These are phyloP conservation scores for Xylophagus ater DNA, from an alignment of 2,888 invertebrate genomes.

Conservation along the genomic window DNA sequence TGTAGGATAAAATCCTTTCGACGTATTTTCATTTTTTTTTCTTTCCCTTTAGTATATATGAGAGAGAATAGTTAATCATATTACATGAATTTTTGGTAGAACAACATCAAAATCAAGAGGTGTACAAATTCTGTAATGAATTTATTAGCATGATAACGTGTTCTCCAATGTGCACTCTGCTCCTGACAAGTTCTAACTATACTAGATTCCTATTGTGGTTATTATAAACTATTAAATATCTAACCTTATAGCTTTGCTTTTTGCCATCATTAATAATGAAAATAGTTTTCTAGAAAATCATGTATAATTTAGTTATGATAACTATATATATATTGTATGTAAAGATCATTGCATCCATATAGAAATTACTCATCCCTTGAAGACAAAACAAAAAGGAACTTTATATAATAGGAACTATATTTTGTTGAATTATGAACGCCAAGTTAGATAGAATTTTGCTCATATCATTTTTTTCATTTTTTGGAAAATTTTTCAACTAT, in stretches of 20 bases:
- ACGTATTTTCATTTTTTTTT: too few relatives aligned
- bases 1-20: too few relatives aligned
- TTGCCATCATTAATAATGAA: constrained; percentile 16
- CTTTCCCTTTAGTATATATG: too few relatives aligned
- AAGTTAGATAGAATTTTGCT: constrained; percentile 7
- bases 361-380: not conserved
- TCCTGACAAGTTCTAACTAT: constrained; percentile 12
- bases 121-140: constrained; percentile 13
- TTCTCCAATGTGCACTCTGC: constrained; percentile 8
- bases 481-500: too few relatives aligned
- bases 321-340: not conserved
- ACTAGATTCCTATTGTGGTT: too few relatives aligned
- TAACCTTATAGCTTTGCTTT: constrained; percentile 14
- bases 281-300: constrained; percentile 7
- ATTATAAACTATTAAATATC: too few relatives aligned
- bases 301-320: not conserved
- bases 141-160: constrained; percentile 15
- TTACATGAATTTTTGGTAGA: too few relatives aligned
- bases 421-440: constrained; percentile 7
- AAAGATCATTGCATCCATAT: not conserved
- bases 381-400: not conserved
- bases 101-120: constrained; percentile 9
- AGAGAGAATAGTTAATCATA: too few relatives aligned
- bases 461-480: too few relatives aligned
- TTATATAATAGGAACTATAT: constrained; percentile 1